These are phyloP conservation scores for Struthio camelus DNA, from an alignment of 2,113 vertebrate species.

Conservation along the genomic window DNA sequence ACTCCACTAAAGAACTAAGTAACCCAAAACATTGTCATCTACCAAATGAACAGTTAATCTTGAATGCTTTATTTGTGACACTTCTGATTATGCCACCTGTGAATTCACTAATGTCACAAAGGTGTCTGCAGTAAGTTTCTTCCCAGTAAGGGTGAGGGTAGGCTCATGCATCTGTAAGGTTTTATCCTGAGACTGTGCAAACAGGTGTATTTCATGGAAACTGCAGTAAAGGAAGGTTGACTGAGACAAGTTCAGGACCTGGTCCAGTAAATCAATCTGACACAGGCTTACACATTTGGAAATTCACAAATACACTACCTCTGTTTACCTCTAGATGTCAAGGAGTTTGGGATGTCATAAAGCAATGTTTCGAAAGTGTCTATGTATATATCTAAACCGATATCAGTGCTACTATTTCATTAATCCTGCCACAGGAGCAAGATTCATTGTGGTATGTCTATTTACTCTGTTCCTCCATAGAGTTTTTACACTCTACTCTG, in stretches of 20 bases:
- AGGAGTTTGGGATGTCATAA: neutral
- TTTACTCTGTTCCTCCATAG: neutral
- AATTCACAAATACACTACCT: neutral
- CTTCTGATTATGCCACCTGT: neutral
- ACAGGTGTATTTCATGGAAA: no score
- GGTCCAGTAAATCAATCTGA: no score
- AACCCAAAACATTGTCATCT: neutral
- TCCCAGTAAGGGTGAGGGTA: neutral
- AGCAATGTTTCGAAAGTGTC: neutral
- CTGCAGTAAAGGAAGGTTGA: no score
- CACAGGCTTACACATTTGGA: no score
- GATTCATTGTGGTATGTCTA: neutral
- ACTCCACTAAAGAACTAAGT: neutral
- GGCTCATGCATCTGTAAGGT: neutral
- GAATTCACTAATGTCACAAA: neutral
- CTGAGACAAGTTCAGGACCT: no score
- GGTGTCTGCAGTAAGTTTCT: neutral
- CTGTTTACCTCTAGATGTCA: neutral
- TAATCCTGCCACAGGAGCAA: neutral
- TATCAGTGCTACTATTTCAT: no score
- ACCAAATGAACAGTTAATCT: no score
- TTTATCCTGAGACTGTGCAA: neutral
- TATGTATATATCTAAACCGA: no score
- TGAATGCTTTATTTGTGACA: no score
- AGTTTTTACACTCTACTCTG: neutral